Conservation (phyloP, 2,888 invertebrate species). For the Drosophila fulvimacula region DNA sequence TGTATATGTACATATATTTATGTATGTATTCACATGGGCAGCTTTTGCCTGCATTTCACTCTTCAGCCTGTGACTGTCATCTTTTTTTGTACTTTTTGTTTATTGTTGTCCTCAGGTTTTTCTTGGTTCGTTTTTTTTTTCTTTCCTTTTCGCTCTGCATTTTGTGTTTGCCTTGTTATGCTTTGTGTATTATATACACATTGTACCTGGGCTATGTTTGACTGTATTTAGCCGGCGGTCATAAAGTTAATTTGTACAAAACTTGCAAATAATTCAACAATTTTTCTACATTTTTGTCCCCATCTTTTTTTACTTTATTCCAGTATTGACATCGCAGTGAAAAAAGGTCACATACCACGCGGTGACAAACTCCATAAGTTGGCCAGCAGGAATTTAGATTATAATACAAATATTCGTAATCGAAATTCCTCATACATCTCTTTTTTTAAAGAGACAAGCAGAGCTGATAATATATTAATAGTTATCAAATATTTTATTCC, state of each 20-base stretch:
- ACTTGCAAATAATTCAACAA: constrained; percentile 77
- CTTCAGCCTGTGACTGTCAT: constrained; percentile 51
- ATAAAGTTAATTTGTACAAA: constrained; percentile 81
- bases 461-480: no score
- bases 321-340: constrained; percentile 4
- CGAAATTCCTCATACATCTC: neutral
- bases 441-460: no score
- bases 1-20: constrained; percentile 12
- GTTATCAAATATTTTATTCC: no score
- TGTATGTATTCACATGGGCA: constrained; percentile 14
- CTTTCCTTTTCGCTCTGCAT: constrained; percentile 42
- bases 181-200: constrained; percentile 78
- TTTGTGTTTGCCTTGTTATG: constrained; percentile 76
- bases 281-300: constrained; percentile 24
- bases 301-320: neutral
- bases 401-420: neutral
- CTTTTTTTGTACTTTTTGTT: constrained; percentile 32
- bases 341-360: constrained; percentile 17
- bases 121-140: constrained; percentile 17
- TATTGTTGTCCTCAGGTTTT: constrained; percentile 15
- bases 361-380: constrained; percentile 6
- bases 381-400: neutral
- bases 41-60: constrained; percentile 20
- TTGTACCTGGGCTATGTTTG: constrained; percentile 69
- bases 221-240: constrained; percentile 78